Evolutionary conservation across 2,113 vertebrate species (phyloP), one percentile per base, ranked within the genome.

Genomic region (Dissostichus mawsoni): DNA sequence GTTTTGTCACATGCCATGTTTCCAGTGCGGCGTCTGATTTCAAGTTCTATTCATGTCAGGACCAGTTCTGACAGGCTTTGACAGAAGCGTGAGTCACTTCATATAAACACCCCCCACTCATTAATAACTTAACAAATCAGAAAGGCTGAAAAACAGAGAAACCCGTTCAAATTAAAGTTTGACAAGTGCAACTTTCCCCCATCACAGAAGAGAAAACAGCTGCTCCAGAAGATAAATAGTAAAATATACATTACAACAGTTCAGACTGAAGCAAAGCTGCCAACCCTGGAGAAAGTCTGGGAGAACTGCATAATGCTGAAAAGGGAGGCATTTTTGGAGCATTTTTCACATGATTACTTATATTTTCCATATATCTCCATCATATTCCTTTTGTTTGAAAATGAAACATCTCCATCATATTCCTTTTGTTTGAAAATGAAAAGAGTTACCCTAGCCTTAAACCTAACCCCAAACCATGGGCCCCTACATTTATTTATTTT

Each of bases 91-190:
- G 57, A 76, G 69, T 61, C 53, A 69, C 73, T 68, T 64, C 13
- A 10, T 18, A 61, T 59, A 69, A 81, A 81, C 61, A 41, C 8
- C 5, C 48, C 11, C 6, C 12, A 17, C 61, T 44, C 59, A 53
- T 83, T 69, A 59, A 82, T 74, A 45, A 80, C 56, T 23, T 44
- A 81, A 76, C 48, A 62, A 58, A 83, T 78, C 58, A 75, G 58
- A 47, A 33, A 1, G 33, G 68, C 51, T 69, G 53, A 7, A 82
- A 66, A 41, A 65, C 12, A 48, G 33, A 20, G 17, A 78, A 44
- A 47, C 18, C 23, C 0, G 18, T 62, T 76, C 10, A 55, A 4
- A 74, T 62, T 33, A 70, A 78, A 85, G 25, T 81, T 63, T 73
- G 69, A 86, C 9, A 36, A 45, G 55, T 2, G 33, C 0, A 20